These are phyloP conservation scores for Herpailurus yagouaroundi DNA, from an alignment of 2,113 vertebrate species.

Conservation along the genomic window DNA sequence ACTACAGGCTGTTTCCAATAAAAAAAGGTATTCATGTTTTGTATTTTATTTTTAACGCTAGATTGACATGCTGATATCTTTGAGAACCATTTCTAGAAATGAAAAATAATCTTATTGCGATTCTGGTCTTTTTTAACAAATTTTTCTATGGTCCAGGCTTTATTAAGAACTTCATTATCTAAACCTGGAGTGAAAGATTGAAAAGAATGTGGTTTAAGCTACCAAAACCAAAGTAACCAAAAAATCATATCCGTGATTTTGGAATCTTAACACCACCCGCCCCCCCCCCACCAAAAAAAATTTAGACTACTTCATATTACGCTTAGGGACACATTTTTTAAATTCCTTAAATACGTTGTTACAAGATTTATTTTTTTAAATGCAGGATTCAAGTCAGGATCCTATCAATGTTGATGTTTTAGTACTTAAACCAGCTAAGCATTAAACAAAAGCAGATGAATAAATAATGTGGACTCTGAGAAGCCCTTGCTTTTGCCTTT, in stretches of 20 bases:
- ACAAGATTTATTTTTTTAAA: constrained; percentile 3
- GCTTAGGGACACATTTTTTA: constrained; percentile 13
- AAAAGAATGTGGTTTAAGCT: constrained; percentile 62
- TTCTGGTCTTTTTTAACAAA: constrained; percentile 13
- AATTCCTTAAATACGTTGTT: constrained; percentile 30
- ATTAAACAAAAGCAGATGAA: constrained; percentile 73
- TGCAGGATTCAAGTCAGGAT: constrained; percentile 28
- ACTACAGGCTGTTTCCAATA: constrained; percentile 51
- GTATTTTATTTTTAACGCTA: constrained; percentile 54
- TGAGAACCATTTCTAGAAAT: constrained; percentile 53
- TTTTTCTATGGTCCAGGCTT: neutral
- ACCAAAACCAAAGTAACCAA: constrained; percentile 47
- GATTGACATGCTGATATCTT: constrained; percentile 44
- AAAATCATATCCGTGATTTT: constrained; percentile 59
- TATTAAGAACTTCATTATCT: constrained; percentile 39
- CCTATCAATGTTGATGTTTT: constrained; percentile 54
- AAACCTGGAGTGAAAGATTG: neutral
- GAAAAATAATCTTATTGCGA: neutral
- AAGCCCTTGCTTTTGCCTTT: constrained; percentile 62
- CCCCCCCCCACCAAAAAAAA: neutral
- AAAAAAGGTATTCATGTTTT: constrained; percentile 22
- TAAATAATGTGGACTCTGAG: constrained; percentile 66
- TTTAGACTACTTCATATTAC: constrained; percentile 33
- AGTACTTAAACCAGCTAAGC: constrained; percentile 63
- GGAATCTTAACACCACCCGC: neutral